Conservation (phyloP, 2,797 vertebrate species). For the Sus cebifrons region DNA sequence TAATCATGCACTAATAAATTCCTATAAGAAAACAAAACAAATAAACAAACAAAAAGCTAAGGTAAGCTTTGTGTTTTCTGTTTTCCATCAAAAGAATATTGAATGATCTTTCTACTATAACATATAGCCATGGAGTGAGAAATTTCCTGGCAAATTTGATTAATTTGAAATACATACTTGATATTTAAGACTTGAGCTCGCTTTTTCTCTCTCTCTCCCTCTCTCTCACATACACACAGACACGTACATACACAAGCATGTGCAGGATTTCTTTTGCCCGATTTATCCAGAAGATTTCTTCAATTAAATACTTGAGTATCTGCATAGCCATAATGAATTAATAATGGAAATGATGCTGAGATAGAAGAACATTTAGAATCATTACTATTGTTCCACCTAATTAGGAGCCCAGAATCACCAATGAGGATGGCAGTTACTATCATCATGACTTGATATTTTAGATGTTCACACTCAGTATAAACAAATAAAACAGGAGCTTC, state of each 20-base stretch:
- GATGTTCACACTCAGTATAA: not conserved
- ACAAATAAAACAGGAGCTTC: not conserved
- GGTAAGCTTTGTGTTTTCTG: not conserved
- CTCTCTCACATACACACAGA: not conserved
- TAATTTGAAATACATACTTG: slow-evolving; percentile 24
- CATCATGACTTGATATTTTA: not conserved
- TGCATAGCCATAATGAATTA: not conserved
- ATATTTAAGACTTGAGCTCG: not conserved
- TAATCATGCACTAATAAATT: not conserved
- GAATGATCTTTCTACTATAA: not conserved
- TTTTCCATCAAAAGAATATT: not conserved
- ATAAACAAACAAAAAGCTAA: not conserved
- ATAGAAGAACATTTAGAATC: not conserved
- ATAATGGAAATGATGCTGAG: slow-evolving; percentile 50
- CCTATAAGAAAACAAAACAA: not conserved
- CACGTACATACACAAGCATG: not conserved
- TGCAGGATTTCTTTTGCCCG: not conserved
- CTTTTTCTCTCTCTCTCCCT: not conserved
- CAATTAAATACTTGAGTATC: not conserved
- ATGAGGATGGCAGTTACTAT: not conserved
- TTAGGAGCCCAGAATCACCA: slow-evolving; percentile 5
- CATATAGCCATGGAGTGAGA: not conserved
- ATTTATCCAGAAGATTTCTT: slow-evolving; percentile 27
- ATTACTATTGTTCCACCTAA: slow-evolving; percentile 28
- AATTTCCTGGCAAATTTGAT: not conserved